Evolutionary conservation across 2,888 invertebrate genomes (phyloP).

Genomic region (Drosophila nigritarsus): DNA sequence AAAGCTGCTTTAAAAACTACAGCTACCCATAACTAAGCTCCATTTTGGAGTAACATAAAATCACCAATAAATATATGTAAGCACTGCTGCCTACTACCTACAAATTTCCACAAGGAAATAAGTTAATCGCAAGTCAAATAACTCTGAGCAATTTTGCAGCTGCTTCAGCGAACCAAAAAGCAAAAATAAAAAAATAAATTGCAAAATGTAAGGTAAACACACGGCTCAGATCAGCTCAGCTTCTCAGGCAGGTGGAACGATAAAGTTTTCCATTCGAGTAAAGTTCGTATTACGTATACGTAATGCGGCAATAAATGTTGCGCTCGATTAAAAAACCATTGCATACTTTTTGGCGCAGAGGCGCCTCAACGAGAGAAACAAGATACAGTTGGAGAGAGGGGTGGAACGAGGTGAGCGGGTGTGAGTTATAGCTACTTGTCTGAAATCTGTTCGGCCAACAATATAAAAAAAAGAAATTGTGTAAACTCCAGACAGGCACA

Average conservation of each 20-base stretch:
- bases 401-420: background rate
- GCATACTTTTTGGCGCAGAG: constrained; percentile 44
- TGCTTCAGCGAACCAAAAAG: constrained; percentile 5
- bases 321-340: constrained; percentile 68
- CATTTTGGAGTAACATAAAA: constrained; percentile 17
- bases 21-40: background rate
- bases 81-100: constrained; percentile 10
- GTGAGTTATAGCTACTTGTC: constrained; percentile 18
- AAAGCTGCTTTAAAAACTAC: constrained; percentile 9
- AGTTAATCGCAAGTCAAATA: constrained; percentile 66
- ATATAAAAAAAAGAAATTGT: constrained; percentile 48
- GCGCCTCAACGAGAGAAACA: constrained; percentile 16
- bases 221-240: constrained; percentile 20
- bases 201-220: constrained; percentile 48
- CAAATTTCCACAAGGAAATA: constrained; percentile 44
- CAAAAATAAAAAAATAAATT: constrained; percentile 20
- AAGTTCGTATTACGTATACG: constrained; percentile 56
- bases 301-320: constrained; percentile 68
- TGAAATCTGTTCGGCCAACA: constrained; percentile 59
- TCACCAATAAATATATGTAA: constrained; percentile 16
- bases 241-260: constrained; percentile 2
- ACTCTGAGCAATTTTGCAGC: constrained; percentile 44
- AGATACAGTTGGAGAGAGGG: background rate
- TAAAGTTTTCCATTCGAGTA: constrained; percentile 39
- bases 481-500: constrained; percentile 44